Percentiles rank a stretch among this genome's conserved stretches.
Conservation (phyloP, 2,888 invertebrate species). For the Petrophora chlorosata region DNA sequence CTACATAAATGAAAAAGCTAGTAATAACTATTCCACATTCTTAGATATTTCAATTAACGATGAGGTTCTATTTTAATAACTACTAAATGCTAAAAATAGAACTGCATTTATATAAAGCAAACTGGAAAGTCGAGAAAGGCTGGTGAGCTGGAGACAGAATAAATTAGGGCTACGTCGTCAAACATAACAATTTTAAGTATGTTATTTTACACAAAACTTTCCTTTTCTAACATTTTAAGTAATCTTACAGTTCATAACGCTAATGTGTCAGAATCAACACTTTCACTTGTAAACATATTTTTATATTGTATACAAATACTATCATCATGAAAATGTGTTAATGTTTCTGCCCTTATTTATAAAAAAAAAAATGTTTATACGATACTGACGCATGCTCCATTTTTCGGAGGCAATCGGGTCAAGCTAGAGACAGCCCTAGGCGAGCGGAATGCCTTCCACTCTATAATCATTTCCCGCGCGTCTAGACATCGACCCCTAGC, state of each 20-base stretch:
- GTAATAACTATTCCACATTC: neutral
- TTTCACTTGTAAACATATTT: neutral
- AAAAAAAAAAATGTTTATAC: too few relatives aligned
- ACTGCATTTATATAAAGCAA: conserved; percentile 39
- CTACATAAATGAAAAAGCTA: neutral
- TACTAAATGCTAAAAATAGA: conserved; percentile 48
- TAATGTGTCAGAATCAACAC: neutral
- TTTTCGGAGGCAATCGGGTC: conserved; percentile 13
- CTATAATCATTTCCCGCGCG: conserved; percentile 73
- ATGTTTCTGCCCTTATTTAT: too few relatives aligned
- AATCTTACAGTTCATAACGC: neutral
- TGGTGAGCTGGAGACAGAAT: conserved; percentile 18
- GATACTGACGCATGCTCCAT: conserved; percentile 1
- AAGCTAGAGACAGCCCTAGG: conserved; percentile 41
- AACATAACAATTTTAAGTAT: neutral
- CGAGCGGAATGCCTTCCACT: conserved; percentile 63
- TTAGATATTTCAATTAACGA: conserved; percentile 1
- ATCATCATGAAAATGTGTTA: too few relatives aligned
- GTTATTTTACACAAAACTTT: neutral
- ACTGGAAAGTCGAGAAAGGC: conserved; percentile 34
- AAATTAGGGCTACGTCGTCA: conserved; percentile 16
- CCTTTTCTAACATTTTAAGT: neutral
- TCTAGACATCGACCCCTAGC: conserved; percentile 68
- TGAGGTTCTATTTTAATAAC: conserved; percentile 29
- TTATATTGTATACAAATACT: neutral